phyloP scores from a whole-genome alignment of 92 coral and sea anemone genomes.

The Heliopora coerulea region DNA sequence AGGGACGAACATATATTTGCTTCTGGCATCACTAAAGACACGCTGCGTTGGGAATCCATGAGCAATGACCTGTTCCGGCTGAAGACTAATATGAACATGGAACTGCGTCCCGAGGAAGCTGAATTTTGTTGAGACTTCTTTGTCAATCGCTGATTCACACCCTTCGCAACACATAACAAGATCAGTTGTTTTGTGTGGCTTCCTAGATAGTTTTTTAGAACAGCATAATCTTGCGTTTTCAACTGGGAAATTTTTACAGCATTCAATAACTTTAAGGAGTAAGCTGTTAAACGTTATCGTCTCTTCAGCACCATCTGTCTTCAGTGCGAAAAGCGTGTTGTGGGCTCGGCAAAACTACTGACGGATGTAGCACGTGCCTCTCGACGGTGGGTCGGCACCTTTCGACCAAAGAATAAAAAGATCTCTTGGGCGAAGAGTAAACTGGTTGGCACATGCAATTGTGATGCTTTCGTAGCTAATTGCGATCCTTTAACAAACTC shows the following conservation, averaged over 20 bases:
- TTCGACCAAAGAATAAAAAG: background rate
- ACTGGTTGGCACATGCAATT: background rate
- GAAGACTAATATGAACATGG: too few species aligned
- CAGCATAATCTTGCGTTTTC: background rate
- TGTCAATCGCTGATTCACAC: too few species aligned
- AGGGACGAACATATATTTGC: too few species aligned
- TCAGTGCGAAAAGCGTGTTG: background rate
- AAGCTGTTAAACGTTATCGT: background rate
- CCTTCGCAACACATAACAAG: too few species aligned
- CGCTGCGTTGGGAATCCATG: too few species aligned
- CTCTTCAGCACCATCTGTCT: background rate
- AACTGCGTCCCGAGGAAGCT: too few species aligned
- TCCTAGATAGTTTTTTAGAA: background rate
- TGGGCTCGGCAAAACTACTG: background rate
- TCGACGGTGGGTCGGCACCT: conserved; percentile 1
- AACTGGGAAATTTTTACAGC: background rate
- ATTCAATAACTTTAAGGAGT: background rate
- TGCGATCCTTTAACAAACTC: conserved; percentile 7
- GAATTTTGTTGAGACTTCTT: too few species aligned
- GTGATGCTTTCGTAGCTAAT: background rate
- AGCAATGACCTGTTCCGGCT: too few species aligned
- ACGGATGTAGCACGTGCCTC: background rate
- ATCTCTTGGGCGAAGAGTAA: background rate
- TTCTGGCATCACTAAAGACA: too few species aligned
- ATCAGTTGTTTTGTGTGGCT: background rate